Conservation (phyloP, 2,113 vertebrate genomes). For the Crotophaga sulcirostris region DNA sequence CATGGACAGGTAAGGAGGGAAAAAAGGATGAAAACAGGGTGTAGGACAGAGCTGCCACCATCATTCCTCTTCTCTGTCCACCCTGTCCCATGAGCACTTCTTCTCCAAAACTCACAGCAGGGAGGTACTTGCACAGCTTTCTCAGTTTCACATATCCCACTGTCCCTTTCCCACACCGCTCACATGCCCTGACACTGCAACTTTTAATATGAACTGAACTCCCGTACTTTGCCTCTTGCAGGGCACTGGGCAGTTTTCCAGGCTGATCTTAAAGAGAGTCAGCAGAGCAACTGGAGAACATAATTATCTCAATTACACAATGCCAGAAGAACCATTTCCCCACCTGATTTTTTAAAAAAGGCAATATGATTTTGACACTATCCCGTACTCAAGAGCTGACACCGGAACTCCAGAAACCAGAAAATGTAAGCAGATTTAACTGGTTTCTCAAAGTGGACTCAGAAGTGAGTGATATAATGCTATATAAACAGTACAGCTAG, state of each 20-base stretch:
- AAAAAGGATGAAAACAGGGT: neutral
- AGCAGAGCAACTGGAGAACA: neutral
- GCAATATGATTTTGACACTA: neutral
- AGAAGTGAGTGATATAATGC: neutral
- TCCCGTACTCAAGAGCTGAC: neutral
- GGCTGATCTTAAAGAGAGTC: conserved; percentile 2
- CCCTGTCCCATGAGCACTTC: neutral
- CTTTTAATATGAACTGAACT: neutral
- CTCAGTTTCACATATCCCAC: neutral
- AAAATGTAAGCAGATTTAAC: neutral
- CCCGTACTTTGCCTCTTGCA: neutral
- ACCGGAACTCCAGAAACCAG: neutral
- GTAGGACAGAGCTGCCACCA: neutral
- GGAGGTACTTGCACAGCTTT: neutral
- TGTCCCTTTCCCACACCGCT: neutral
- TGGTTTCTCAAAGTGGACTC: neutral
- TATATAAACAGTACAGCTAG: neutral
- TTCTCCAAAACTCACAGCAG: neutral
- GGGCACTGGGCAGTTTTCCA: conserved; percentile 17
- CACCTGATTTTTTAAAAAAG: neutral
- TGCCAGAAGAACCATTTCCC: neutral
- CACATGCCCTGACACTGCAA: neutral
- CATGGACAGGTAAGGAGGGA: neutral
- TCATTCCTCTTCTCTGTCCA: neutral
- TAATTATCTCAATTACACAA: neutral